Evolutionary conservation across 2,113 vertebrate species (phyloP), one percentile per base, ranked within the genome.

Genomic region (Oenanthe oenanthe): DNA sequence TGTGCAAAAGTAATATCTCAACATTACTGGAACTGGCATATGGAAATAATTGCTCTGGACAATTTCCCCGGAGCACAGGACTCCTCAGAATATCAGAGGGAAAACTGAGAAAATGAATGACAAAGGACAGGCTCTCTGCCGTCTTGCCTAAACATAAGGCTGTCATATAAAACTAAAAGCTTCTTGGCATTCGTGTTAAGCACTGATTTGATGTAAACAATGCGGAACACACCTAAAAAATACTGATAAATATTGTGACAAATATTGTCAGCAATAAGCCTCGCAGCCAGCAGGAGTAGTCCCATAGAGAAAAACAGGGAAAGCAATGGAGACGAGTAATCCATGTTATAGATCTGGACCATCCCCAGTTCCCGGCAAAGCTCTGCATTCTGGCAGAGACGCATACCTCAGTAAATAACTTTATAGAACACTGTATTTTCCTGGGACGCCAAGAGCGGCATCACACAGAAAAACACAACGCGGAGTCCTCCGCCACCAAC

Each of bases 401-500:
- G 4, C 15, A 18, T 5, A 1, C 2, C 45, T n/a, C 31, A 19
- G 0, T 2, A 36, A 19, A 9, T 1, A 67, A 24, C 12, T 48
- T 54, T 4, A 45, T 1, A 32, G 12, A 63, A 7, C 15, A 4
- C 3, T 2, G 4, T 1, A 31, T 8, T 21, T 9, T 45, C 24
- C 45, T 7, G 36, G 45, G 9, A 29, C 1, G 10, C 26, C 16
- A 32, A 31, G 19, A 1, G 12, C 17, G 10, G 20, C 29, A 31
- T 0, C 0, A 2, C 1, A 7, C 0, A 25, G 18, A 14, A 45
- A 72, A 51, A 17, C 17, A 4, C 13, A 32, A 7, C 43, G 38
- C 8, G 7, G 13, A 32, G 18, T 4, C 29, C n/a, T 19, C 2
- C 45, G 5, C n/a, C 62, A 25, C 15, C 67, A 38, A 2, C 16